These are phyloP conservation scores for Drosophila phalerata DNA, from an alignment of 2,888 invertebrate species.

Conservation along the genomic window DNA sequence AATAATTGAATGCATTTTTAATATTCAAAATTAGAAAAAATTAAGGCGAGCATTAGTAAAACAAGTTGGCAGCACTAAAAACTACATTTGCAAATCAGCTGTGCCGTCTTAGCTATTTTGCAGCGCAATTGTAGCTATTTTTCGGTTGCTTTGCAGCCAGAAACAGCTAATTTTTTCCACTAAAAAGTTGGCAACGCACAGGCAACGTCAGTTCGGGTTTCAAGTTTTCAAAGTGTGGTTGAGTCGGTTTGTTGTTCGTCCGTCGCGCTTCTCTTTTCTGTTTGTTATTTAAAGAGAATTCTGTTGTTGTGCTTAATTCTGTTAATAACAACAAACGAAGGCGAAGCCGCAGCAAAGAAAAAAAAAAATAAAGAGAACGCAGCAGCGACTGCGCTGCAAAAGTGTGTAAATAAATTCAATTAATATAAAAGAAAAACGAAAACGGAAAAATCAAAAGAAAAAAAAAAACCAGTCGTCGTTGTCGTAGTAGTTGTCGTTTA, in stretches of 20 bases:
- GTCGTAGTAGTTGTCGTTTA: constrained; percentile 14
- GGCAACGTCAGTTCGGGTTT: constrained; percentile 48
- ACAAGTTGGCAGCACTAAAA: too few relatives aligned
- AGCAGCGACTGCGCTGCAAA: constrained; percentile 46
- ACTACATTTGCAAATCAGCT: too few relatives aligned
- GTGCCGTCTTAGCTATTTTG: too few relatives aligned
- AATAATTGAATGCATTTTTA: too few relatives aligned
- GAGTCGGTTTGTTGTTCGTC: constrained; percentile 36
- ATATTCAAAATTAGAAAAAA: too few relatives aligned
- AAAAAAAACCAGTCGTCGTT: constrained; percentile 43
- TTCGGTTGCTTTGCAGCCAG: too few relatives aligned
- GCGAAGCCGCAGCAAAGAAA: constrained; percentile 41
- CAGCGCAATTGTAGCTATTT: too few relatives aligned
- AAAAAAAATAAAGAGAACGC: constrained; percentile 29
- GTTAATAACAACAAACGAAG: constrained; percentile 62
- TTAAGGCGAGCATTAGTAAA: too few relatives aligned
- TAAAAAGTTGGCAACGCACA: neutral
- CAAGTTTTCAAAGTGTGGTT: constrained; percentile 42
- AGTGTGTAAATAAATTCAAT: constrained; percentile 74
- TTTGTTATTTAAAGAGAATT: constrained; percentile 66
- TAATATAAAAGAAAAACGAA: constrained; percentile 54
- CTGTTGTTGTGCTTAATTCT: constrained; percentile 64
- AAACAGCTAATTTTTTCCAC: too few relatives aligned
- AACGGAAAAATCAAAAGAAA: too few relatives aligned
- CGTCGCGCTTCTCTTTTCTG: constrained; percentile 47